A percentile compares a stretch with the other conserved stretches of the same genome.
These are phyloP conservation scores for Novumbra hubbsi DNA, from an alignment of 2,797 vertebrate genomes.

Conservation along the genomic window DNA sequence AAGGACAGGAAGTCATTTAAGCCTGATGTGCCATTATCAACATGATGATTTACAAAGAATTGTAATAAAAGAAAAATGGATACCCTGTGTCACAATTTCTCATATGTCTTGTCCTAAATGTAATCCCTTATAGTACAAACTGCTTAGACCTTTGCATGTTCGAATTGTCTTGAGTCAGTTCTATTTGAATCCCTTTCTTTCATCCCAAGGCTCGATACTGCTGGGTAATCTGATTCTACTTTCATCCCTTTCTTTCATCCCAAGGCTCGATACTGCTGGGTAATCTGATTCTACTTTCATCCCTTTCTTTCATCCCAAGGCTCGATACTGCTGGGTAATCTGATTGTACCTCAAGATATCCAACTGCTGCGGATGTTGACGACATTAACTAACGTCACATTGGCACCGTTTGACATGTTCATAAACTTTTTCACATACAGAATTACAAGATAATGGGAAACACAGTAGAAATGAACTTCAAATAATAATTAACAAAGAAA, in stretches of 20 bases:
- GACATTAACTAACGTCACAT: not conserved
- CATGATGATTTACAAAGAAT: not conserved
- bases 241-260: not conserved
- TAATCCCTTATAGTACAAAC: not conserved
- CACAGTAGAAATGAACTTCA: not conserved
- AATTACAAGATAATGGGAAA: not conserved
- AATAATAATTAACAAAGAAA: not conserved
- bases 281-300: not conserved
- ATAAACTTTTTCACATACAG: not conserved
- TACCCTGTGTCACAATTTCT: not conserved
- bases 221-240: not conserved
- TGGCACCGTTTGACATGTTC: not conserved
- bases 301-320: not conserved
- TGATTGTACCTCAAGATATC: not conserved
- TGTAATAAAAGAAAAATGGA: not conserved
- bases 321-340: not conserved
- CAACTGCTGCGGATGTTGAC: not conserved
- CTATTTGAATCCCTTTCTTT: not conserved
- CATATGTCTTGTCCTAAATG: not conserved
- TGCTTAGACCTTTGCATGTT: no score
- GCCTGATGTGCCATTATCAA: not conserved
- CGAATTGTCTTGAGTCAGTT: not conserved
- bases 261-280: not conserved
- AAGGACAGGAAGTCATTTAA: not conserved
- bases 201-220: not conserved